These are phyloP conservation scores for Tolypeutes matacus DNA, from an alignment of 2,797 vertebrate species.

Conservation along the genomic window DNA sequence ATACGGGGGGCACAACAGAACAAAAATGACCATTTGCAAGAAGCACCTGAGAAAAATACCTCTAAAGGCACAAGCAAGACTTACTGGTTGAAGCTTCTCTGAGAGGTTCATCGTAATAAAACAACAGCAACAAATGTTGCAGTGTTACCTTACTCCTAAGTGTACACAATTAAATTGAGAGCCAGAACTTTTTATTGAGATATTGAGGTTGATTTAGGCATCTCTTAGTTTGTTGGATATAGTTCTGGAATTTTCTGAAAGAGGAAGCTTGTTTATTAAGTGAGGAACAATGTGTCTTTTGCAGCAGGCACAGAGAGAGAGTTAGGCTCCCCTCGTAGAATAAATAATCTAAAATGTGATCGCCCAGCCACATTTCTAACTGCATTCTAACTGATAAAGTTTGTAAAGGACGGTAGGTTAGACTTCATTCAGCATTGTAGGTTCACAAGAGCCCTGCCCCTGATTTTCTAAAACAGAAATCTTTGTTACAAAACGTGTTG, in stretches of 20 bases:
- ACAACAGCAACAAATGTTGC: not conserved
- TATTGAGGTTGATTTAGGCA: conserved; percentile 56
- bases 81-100: not conserved
- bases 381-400: not conserved
- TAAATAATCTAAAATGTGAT: not conserved
- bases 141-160: not conserved
- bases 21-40: not conserved
- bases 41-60: conserved; percentile 38
- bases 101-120: conserved; percentile 16
- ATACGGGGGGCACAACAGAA: not conserved
- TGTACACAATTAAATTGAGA: conserved; percentile 41
- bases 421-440: not conserved
- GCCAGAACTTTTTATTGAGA: conserved; percentile 27
- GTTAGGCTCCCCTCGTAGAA: not conserved
- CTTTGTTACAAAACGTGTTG: conserved; percentile 37
- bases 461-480: conserved; percentile 54
- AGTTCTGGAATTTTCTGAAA: conserved; percentile 65
- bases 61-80: conserved; percentile 7
- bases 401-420: not conserved
- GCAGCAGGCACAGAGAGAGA: conserved; percentile 54
- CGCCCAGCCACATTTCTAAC: not conserved
- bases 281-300: conserved; percentile 57
- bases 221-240: conserved; percentile 18
- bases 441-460: not conserved
- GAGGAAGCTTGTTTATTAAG: conserved; percentile 62